A percentile compares a stretch with the other conserved stretches of the same genome.
Conservation (phyloP, 2,113 vertebrate species). For the Eonycteris spelaea region DNA sequence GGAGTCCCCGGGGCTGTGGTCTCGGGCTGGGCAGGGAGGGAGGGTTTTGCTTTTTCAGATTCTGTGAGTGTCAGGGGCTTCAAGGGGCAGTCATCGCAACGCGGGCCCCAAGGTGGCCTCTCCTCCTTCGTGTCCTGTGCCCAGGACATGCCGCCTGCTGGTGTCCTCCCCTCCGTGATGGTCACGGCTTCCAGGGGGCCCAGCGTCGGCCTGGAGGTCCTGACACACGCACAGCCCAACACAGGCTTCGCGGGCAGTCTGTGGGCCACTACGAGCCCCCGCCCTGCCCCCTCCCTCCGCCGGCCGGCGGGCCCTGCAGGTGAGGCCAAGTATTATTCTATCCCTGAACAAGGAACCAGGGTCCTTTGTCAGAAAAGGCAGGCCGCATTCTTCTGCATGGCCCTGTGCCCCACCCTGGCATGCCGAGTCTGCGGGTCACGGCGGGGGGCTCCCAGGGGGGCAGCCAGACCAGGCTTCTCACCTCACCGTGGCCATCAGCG, state of each 20-base stretch:
- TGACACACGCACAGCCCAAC: fast-evolving
- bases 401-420: conserved; percentile 47
- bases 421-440: conserved; percentile 66
- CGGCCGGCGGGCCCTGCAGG: background rate
- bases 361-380: conserved; percentile 53
- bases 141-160: background rate
- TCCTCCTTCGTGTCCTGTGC: background rate
- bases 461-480: conserved; percentile 67
- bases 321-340: background rate
- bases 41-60: background rate
- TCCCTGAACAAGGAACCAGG: conserved; percentile 62
- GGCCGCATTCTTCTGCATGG: conserved; percentile 28
- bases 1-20: no score
- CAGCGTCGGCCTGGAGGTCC: background rate
- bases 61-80: background rate
- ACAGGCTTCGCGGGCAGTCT: background rate
- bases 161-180: fast-evolving
- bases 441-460: conserved; percentile 56
- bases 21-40: background rate
- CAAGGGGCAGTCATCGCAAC: fast-evolving
- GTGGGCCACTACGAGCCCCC: background rate
- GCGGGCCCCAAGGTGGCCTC: fast-evolving
- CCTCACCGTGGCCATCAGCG: conserved; percentile 54
- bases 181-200: no score
- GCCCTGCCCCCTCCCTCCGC: fast-evolving